Base-by-base conservation (phyloP, 1,140 invertebrate genomes). In the Leptinotarsa undecemlineata region DNA sequence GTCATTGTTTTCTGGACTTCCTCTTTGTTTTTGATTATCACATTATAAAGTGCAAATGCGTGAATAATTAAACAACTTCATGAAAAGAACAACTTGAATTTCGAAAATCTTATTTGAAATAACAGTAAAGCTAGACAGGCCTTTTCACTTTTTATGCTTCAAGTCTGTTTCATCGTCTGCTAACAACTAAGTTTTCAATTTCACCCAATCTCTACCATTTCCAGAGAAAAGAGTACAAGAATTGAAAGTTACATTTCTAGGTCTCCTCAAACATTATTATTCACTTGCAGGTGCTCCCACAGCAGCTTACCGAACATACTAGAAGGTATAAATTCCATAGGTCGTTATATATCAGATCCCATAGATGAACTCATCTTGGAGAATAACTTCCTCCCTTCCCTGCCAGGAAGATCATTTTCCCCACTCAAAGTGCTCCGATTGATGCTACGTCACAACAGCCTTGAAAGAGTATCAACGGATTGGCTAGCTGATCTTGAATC, bases 361-460 rank as follows among this genome's bases (percentile, higher is more conserved):
- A 91, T 96, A 72, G 94, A 95, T 82, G 94, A 96, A 81, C 81
- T 96, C 61, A 95, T 96, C 64, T 87, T 96, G 74, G 94, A 96
- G 85, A 95, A 94, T 79, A 95, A 95, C 83, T 92, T 93, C 78
- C 83, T 95, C 60, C 93, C 93, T 2, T 92, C 94, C 4, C 78
- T 96, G 19, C 93, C 94, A 4, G 94, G 93, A 19, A 90, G 91
- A 77, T 89, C 92, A 20, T 95, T 95, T 82, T 89, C 91, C 61
- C 90, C 90, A 76, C 82, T 95, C 20, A 90, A 91, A 80, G 91
- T 95, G 17, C 84, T 93, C n/a, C 87, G 94, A 48, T 81, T 95
- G 17, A 95, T 95, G 92, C 81, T 96, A 67, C 87, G 94, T 3
- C 91, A 95, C 80, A 96, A 96, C 85, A 90, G 91, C 21, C 85